Base-by-base conservation (phyloP, 2,888 invertebrate genomes). In the Adineta ricciae region DNA sequence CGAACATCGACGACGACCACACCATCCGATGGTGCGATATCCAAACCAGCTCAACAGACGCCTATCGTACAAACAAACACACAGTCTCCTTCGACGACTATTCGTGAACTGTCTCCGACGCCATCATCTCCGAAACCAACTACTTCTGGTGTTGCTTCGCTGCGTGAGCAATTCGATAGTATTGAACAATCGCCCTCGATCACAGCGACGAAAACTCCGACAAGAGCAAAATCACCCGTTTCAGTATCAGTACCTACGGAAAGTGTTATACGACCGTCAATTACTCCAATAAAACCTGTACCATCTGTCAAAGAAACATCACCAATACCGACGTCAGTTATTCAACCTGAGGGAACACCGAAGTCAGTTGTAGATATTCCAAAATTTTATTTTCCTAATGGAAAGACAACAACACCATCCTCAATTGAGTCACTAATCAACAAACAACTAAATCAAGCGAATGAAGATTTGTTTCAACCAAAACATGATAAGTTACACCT, bases 331-430 rank as follows among this genome's bases (percentile, higher is more conserved):
- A 36, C 5, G 7, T 16, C 64, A 64, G 14, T 19, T 64, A 24
- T 64, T 64, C 32, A 27, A 64, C 5, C 64, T 64, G 32, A 64
- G 11, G 32, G 19, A 64, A 32, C 5, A 64, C 14, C 32, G 0
- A 32, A 36, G 32, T 7, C 32, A 32, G 32, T 32, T 64, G 64
- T 32, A 64, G 11, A 27, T 19, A 84, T 85, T 78, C 85, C 85
- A 24, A 83, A 84, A 56, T 85, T 85, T 84, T 83, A 85, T 84
- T 85, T 52, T 85, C 85, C 85, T 38, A 41, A 83, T 46, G 85
- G 85, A 41, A 24, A n/a, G n/a, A 41, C 7, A 41, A n/a, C 41
- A 19, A n/a, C 38, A 78, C 8, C 4, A 78, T 41, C 38, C 3
- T 9, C 78, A 8, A 24, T 41, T 38, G 78, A 78, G 21, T 41